A percentile compares a stretch with the other conserved stretches of the same genome.
Conservation (phyloP, 2,888 invertebrate species). For the Oligia fasciuncula region DNA sequence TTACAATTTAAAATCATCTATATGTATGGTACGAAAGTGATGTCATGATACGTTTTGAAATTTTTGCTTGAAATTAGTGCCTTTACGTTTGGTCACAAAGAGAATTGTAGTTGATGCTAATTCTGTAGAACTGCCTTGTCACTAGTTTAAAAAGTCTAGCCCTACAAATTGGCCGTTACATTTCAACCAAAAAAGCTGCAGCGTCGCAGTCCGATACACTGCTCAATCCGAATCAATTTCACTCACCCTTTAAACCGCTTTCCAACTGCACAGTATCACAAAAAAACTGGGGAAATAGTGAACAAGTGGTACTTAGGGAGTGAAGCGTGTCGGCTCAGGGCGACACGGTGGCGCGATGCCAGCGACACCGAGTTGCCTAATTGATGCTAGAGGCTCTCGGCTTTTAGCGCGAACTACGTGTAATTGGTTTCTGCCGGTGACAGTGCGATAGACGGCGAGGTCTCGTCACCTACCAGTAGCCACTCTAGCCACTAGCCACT, state of each 20-base stretch:
- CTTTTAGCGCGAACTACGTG: constrained; percentile 64
- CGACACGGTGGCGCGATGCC: constrained; percentile 60
- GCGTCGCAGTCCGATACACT: constrained; percentile 26
- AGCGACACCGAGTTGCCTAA: constrained; percentile 57
- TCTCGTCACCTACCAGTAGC: constrained; percentile 34
- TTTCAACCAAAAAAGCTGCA: constrained; percentile 25
- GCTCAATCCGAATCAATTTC: constrained; percentile 44
- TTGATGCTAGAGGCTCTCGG: constrained; percentile 60
- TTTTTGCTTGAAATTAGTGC: background rate
- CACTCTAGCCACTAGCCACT: constrained; percentile 9
- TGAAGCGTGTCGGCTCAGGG: constrained; percentile 46
- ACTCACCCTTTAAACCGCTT: constrained; percentile 48
- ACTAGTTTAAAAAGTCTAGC: background rate
- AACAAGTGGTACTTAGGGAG: constrained; percentile 56
- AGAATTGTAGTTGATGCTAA: background rate
- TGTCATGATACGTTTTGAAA: background rate
- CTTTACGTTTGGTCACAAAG: background rate
- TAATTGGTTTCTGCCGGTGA: constrained; percentile 65
- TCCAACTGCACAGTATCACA: constrained; percentile 45
- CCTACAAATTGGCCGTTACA: constrained; percentile 18
- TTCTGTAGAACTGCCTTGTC: background rate
- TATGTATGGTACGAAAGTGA: background rate
- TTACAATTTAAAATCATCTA: background rate
- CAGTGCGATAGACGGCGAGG: constrained; percentile 45
- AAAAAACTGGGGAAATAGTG: constrained; percentile 50